Evolutionary conservation across 2,888 invertebrate genomes (phyloP), one percentile per base, ranked within the genome.

Genomic region (Sphaerophoria rueppellii): DNA sequence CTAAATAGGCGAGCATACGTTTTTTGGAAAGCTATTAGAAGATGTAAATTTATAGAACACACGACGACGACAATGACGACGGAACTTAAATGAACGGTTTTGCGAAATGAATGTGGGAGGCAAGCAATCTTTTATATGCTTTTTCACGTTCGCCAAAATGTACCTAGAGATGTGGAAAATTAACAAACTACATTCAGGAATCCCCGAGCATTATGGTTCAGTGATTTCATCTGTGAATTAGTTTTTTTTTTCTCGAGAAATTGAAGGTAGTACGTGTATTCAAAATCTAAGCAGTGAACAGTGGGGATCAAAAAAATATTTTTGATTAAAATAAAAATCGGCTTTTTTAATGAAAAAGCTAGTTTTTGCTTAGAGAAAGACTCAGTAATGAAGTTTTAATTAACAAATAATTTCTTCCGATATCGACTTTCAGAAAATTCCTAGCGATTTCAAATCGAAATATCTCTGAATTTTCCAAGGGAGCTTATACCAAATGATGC

Each of bases 51-150:
- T 34, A 0, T 12, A 6, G 6, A 5, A 6, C 35, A 34, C 11
- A 14, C 43, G 48, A 50, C 57, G 54, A 9, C 50, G 40, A 40
- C 40, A 40, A 9, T 4, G 6, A 40, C 43, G 43, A 43, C 35
- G 5, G 9, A 34, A 37, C 37, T 69, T 6, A 37, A 58, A 34
- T 52, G 37, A 70, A 65, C 48, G 70, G 48, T 74, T 78, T 74
- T 48, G 65, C 43, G 70, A 54, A 78, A 74, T 65, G 58, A n/a
- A 65, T 63, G 78, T 82, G 65, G 70, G 70, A 24, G 82, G 50
- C 43, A 24, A 24, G 43, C 43, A 14, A 52, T 74, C 52, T 78
- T 82, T 82, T 82, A 82, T 82, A 78, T 6, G 43, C 52, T 0
- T 2, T 77, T 77, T 46, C 55, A 2, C 16, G 37, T 37, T 67